Evolutionary conservation across 2,888 invertebrate genomes (phyloP).

Genomic region (Chloromyia formosa): DNA sequence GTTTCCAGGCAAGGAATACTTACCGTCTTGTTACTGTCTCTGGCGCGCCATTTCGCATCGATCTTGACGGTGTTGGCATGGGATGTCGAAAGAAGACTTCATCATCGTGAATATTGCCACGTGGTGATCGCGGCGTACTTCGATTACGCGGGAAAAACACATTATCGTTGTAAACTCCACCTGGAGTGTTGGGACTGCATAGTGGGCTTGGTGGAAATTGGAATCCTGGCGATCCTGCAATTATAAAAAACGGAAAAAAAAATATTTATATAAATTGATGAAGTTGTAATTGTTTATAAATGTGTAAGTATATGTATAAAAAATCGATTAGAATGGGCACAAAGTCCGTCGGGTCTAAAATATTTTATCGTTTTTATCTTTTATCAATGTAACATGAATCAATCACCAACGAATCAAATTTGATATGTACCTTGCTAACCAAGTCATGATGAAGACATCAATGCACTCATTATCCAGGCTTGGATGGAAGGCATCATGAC

Average conservation of each 20-base stretch:
- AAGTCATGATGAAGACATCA: too few relatives aligned
- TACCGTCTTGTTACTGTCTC: constrained; percentile 59
- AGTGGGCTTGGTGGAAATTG: constrained; percentile 63
- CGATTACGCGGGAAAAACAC: constrained; percentile 61
- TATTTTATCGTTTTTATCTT: too few relatives aligned
- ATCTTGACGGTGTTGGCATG: constrained; percentile 52
- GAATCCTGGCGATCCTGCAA: constrained; percentile 61
- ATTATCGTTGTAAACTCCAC: constrained; percentile 59
- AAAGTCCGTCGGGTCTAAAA: too few relatives aligned
- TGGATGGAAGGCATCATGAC: too few relatives aligned
- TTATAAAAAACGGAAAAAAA: constrained; percentile 32
- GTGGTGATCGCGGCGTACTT: constrained; percentile 59
- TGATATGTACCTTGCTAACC: too few relatives aligned
- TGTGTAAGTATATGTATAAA: too few relatives aligned
- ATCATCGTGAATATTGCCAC: constrained; percentile 60
- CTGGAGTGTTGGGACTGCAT: constrained; percentile 59
- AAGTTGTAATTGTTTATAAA: too few relatives aligned
- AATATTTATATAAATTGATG: constrained; percentile 30
- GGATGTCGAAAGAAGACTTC: constrained; percentile 56
- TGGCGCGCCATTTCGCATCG: constrained; percentile 57
- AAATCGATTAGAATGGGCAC: too few relatives aligned
- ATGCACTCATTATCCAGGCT: too few relatives aligned
- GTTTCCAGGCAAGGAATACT: constrained; percentile 52
- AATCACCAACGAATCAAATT: too few relatives aligned
- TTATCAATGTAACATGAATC: too few relatives aligned